Percentiles rank a stretch among this genome's conserved stretches.
Conservation (phyloP, 2,113 vertebrate genomes). For the Cyphomyrus plagiostoma region DNA sequence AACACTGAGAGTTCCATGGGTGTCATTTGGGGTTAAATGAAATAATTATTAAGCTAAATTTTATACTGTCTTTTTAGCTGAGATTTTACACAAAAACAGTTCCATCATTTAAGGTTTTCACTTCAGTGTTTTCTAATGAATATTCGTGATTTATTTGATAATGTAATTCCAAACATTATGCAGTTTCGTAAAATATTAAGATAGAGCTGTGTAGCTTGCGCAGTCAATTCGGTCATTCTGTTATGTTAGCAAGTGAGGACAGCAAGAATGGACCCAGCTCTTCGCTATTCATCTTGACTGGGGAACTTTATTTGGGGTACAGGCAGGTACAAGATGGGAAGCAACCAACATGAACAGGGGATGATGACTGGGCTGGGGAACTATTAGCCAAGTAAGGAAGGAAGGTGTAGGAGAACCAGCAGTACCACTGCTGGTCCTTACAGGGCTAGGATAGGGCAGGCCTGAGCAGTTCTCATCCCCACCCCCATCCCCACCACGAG, state of each 20-base stretch:
- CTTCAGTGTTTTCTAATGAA: background rate
- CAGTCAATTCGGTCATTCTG: too few species aligned
- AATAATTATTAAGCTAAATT: background rate
- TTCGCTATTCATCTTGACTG: too few species aligned
- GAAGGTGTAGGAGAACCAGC: background rate
- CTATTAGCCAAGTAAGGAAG: background rate
- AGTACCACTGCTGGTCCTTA: background rate
- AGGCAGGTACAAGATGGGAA: too few species aligned
- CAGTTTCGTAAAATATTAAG: background rate
- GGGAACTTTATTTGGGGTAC: too few species aligned
- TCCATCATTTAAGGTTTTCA: background rate
- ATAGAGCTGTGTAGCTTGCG: too few species aligned
- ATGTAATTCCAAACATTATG: background rate
- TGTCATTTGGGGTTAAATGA: background rate
- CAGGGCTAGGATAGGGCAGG: background rate
- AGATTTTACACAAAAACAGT: background rate
- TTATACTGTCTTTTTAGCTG: background rate
- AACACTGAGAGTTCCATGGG: background rate
- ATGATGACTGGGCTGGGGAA: background rate
- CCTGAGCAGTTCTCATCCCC: background rate
- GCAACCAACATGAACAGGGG: too few species aligned
- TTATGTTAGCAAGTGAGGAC: too few species aligned
- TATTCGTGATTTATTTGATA: background rate
- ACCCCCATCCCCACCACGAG: background rate
- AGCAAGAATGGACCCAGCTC: too few species aligned